Evolutionary conservation across 2,113 vertebrate genomes (phyloP), one percentile per base, ranked within the genome.

Genomic region (Corydoras maculifer): DNA sequence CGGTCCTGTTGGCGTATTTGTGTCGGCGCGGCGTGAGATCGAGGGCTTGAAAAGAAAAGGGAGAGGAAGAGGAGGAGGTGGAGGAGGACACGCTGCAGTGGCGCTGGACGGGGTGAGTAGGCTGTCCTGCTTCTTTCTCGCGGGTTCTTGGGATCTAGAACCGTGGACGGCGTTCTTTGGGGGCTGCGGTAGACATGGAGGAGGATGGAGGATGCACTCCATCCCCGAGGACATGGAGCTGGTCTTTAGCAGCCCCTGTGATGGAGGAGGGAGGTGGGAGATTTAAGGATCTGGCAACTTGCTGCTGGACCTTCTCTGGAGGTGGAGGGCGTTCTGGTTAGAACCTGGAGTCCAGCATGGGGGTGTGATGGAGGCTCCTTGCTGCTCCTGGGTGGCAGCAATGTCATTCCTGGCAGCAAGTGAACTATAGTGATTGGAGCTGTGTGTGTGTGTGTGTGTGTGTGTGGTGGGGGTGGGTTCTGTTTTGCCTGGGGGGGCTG

Each of bases 1-100:
- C 70, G 77, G 62, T 79, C 74, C 68, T 43, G 72, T 75, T 75
- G 66, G 70, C 71, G 73, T 75, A 75, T 73, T 81, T 77, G 78
- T 77, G 73, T 67, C 65, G 73, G 74, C 51, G 69, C 66, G 75
- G 76, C 57, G 69, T 68, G 72, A 68, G 72, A 70, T 72, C 69
- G 72, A 51, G 75, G 48, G 64, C 68, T 31, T 53, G 43, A 29
- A 60, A 30, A 69, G 70, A 69, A 73, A 67, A 64, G 73, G 51
- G 57, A 70, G 43, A 68, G 67, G 68, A 69, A 73, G 62, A 73
- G 64, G 65, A 65, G 68, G 62, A 76, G 18, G 18, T 1, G 18
- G 18, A 25, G 18, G 18, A 25, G 18, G 18, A 25, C 18, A 25
- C 18, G 18, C 18, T 25, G 18, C 18, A 25, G 18, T 25, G 18